Base-by-base conservation (phyloP, 2,888 invertebrate genomes). In the Strigamia transsilvanica region DNA sequence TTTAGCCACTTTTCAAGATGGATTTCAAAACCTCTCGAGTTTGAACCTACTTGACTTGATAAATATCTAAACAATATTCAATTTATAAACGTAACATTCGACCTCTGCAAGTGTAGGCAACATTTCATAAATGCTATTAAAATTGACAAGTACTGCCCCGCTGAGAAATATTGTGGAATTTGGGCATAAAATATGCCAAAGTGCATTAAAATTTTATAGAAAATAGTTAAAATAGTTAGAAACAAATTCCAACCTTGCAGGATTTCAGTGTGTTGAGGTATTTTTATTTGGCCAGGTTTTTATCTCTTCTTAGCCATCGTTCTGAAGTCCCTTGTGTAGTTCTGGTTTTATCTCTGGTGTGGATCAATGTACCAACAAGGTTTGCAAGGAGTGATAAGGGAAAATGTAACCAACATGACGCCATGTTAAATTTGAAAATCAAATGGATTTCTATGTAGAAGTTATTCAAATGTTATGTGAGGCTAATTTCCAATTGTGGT, bases 331-430 rank as follows among this genome's bases (percentile, higher is more conserved):
- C 56, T 56, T 56, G 56, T 56, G 56, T 56, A 15, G 56, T 56
- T 56, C 56, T 56, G 6, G 18, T 56, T 56, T 56, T 56, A 56
- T 56, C 56, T 56, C 56, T n/a, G 56, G 56, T 56, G 56, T 56
- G 56, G 56, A 56, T 56, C 56, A 9, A 56, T 56, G 56, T 56
- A 56, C 56, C 56, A 56, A 56, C 56, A 56, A 18, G 56, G 56
- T 56, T 56, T 56, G 56, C 56, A 56, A 56, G 56, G 6, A 18
- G 21, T 18, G 56, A 56, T 56, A 56, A 56, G 56, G 21, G 56
- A 46, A 56, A 56, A 56, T 56, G 2, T 15, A 56, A 56, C 56
- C 56, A 56, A 56, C 56, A 56, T 3, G 56, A 56, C 56, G 56
- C 56, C 56, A 56, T 56, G 2, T 56, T 1, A 56, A 18, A 3